Conservation (phyloP, 2,888 invertebrate genomes). For the Lochmaea crataegi region DNA sequence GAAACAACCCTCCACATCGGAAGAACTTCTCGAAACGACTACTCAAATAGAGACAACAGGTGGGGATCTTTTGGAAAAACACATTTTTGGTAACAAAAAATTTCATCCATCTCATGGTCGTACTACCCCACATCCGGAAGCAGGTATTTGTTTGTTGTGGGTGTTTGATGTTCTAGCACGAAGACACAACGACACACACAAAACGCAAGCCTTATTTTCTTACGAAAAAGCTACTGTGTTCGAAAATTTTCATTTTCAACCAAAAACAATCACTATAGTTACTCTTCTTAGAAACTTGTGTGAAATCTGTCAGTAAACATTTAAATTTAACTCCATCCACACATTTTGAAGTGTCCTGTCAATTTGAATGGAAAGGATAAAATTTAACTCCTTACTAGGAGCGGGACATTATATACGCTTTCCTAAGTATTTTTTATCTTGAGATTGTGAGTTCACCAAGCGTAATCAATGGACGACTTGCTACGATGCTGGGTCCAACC, state of each 20-base stretch:
- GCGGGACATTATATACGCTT: too few relatives aligned
- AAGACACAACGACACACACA: conserved; percentile 14
- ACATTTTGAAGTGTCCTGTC: too few relatives aligned
- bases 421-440: too few relatives aligned
- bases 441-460: too few relatives aligned
- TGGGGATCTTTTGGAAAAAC: conserved; percentile 42
- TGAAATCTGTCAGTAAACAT: too few relatives aligned
- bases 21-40: conserved; percentile 10
- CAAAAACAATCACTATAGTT: neutral
- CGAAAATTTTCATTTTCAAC: neutral
- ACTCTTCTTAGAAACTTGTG: neutral
- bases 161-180: conserved; percentile 19
- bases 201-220: conserved; percentile 3
- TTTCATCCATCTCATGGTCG: conserved; percentile 54
- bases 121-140: conserved; percentile 50
- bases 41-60: conserved; percentile 35
- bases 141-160: conserved; percentile 49
- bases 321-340: too few relatives aligned
- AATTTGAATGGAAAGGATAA: too few relatives aligned
- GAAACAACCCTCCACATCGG: conserved; percentile 7
- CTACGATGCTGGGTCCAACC: too few relatives aligned
- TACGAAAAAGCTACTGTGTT: neutral
- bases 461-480: too few relatives aligned
- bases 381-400: too few relatives aligned
- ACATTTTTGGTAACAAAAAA: conserved; percentile 54